Percentiles rank a stretch among this genome's conserved stretches.
phyloP scores from a whole-genome alignment of 2,113 vertebrate species.

The Rhinoderma darwinii region DNA sequence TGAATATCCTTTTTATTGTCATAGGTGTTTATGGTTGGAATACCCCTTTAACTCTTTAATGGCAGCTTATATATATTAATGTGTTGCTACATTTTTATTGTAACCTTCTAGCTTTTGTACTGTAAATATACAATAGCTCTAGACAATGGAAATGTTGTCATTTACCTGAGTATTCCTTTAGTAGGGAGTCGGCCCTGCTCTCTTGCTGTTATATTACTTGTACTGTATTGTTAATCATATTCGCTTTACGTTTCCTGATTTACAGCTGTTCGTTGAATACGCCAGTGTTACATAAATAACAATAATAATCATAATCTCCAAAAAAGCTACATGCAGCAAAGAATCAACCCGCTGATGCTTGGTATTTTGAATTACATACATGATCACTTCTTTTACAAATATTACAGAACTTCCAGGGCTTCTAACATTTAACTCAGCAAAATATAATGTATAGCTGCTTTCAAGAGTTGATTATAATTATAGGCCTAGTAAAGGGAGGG shows the following conservation, averaged over 20 bases:
- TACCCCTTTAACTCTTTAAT: background rate
- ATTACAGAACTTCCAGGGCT: background rate
- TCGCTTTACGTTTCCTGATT: background rate
- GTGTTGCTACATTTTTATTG: background rate
- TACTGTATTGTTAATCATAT: background rate
- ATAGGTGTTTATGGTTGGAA: background rate
- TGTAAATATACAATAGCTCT: background rate
- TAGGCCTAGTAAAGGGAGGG: background rate
- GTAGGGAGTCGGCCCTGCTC: background rate
- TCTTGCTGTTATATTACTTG: background rate
- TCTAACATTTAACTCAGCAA: background rate
- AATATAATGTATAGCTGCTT: background rate
- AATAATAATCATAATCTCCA: background rate
- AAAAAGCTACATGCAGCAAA: background rate
- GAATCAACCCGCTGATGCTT: background rate
- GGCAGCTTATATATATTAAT: background rate
- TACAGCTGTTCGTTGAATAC: background rate
- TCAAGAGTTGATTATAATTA: slow-evolving; percentile 15
- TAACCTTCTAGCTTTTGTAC: background rate
- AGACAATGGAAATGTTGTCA: background rate
- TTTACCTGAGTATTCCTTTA: background rate
- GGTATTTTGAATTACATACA: background rate
- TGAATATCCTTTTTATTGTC: too few species aligned
- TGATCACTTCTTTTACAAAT: background rate
- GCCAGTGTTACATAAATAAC: background rate